Evolutionary conservation across 2,797 vertebrate species (phyloP).

Genomic region (Microchirus variegatus): DNA sequence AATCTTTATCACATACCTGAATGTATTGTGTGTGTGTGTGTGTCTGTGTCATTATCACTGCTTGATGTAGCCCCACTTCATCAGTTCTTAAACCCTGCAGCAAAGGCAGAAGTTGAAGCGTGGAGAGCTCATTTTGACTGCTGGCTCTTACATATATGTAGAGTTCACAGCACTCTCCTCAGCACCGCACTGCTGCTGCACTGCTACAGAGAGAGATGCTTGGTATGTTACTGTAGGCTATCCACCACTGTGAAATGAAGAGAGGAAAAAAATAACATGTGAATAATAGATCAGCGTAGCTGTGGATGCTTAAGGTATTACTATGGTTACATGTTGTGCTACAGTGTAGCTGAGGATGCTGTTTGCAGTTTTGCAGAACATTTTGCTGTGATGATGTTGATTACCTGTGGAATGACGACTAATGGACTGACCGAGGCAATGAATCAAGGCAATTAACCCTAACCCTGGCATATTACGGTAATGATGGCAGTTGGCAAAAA

Average conservation of each 20-base stretch:
- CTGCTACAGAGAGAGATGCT: slow-evolving; percentile 6
- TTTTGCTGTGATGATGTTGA: background rate
- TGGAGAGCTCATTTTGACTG: slow-evolving; percentile 21
- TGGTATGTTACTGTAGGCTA: slow-evolving; percentile 22
- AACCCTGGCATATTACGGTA: too few species aligned
- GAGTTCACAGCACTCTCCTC: slow-evolving; percentile 17
- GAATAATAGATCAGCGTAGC: background rate
- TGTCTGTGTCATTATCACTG: background rate
- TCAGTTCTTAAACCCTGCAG: slow-evolving; percentile 45
- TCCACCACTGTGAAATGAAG: background rate
- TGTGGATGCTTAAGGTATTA: background rate
- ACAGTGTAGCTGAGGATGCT: too few species aligned
- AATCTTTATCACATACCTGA: background rate
- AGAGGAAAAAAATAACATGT: background rate
- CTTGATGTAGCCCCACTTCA: slow-evolving; percentile 17
- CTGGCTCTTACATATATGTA: slow-evolving; percentile 8
- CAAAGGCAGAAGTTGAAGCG: slow-evolving; percentile 25
- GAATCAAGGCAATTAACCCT: too few species aligned
- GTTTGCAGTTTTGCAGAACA: background rate
- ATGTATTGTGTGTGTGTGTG: background rate
- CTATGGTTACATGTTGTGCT: background rate
- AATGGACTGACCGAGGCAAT: too few species aligned
- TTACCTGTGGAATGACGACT: too few species aligned
- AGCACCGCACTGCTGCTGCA: background rate
- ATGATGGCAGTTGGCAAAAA: too few species aligned